Evolutionary conservation across 2,113 vertebrate species (phyloP), one percentile per base, ranked within the genome.

Genomic region (Brachyhypopomus occidentalis): DNA sequence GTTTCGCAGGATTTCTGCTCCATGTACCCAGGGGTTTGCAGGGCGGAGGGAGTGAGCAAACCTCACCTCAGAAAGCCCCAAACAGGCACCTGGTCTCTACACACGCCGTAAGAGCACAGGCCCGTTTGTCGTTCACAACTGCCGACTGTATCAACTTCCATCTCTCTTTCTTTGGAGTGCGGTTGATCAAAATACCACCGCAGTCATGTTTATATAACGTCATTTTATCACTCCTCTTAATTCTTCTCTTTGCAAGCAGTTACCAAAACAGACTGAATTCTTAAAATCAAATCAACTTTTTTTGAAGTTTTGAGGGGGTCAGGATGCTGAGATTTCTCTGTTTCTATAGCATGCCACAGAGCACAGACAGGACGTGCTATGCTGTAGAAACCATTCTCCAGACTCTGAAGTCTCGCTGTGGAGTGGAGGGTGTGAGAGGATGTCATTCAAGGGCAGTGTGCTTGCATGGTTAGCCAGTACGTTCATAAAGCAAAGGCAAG

Each of bases 1-100:
- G 17, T 83, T 75, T 69, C 78, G 52, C 3, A 70, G 84, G 86
- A 71, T 56, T 38, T 82, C 76, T 80, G 12, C 45, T 52, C 11
- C 12, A 11, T 52, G 45, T 11, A 52, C 12, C 9, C 45, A 52
- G 45, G 45, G 30, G 45, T 11, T 9, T 52, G 12, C 60, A 63
- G 73, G 36, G 83, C 55, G 79, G 64, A 85, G 83, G 76, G 82
- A 84, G 80, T 60, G n/a, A 20, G 89, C 87, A 86, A 85, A 84
- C 77, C 60, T 83, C 30, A 48, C 75, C 66, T 77, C 45, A 64
- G 77, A 83, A 83, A 14, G 64, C 75, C 52, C 64, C 78, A 88
- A 88, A 85, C 67, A 84, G 74, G 81, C 78, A 45, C 12, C 11
- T 52, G 9, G 9, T 52, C 45, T 52, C 45, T 52, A 1, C 12